A percentile compares a stretch with the other conserved stretches of the same genome.
These are phyloP conservation scores for Atherinosoma microstoma DNA, from an alignment of 2,797 vertebrate genomes.

Conservation along the genomic window DNA sequence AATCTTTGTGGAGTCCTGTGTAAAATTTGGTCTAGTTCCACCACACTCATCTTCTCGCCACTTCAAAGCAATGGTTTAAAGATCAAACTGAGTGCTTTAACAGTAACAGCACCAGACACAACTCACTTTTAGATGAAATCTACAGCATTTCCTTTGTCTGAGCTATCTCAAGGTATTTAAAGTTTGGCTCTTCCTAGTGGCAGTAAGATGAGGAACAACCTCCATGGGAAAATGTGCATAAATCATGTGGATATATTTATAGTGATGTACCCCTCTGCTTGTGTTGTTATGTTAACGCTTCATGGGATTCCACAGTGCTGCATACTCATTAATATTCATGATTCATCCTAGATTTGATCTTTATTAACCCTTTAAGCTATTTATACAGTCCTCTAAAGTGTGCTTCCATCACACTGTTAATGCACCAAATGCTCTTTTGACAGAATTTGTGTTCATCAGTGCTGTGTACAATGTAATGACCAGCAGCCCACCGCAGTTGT, in stretches of 20 bases:
- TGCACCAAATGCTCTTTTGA: background rate
- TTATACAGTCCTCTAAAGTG: slow-evolving; percentile 25
- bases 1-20: slow-evolving; percentile 36
- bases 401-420: background rate
- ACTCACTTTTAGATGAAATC: slow-evolving; percentile 38
- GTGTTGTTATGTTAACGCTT: slow-evolving; percentile 64
- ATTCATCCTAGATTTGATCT: slow-evolving; percentile 61
- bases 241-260: slow-evolving; percentile 62
- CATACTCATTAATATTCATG: slow-evolving; percentile 68
- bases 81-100: slow-evolving; percentile 43
- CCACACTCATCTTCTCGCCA: slow-evolving; percentile 20
- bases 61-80: slow-evolving; percentile 59
- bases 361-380: slow-evolving; percentile 53
- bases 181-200: slow-evolving; percentile 20
- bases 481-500: background rate
- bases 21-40: slow-evolving; percentile 50
- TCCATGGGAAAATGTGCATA: slow-evolving; percentile 40
- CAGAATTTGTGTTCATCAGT: slow-evolving; percentile 17
- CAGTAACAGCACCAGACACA: slow-evolving; percentile 39
- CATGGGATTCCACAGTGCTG: slow-evolving; percentile 35
- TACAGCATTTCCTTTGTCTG: slow-evolving; percentile 30
- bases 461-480: slow-evolving; percentile 6
- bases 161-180: slow-evolving; percentile 32
- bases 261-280: slow-evolving; percentile 34
- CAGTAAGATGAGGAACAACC: slow-evolving; percentile 4